Conservation (phyloP, 2,113 vertebrate genomes). For the Circaetus cinerascens region DNA sequence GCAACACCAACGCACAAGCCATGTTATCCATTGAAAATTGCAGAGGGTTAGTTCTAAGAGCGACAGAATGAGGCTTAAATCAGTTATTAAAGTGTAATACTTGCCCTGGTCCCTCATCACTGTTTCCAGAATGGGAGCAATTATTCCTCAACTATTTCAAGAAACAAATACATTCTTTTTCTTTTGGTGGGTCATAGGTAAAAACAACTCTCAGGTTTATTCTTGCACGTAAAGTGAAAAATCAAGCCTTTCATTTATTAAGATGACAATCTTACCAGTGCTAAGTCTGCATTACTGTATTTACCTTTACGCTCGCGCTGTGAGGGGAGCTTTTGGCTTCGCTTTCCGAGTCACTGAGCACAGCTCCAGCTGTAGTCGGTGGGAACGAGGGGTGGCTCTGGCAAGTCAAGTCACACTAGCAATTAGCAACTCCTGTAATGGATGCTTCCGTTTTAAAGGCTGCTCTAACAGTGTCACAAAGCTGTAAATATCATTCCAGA, state of each 20-base stretch:
- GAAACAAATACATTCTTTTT: background rate
- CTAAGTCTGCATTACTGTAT: background rate
- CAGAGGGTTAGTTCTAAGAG: background rate
- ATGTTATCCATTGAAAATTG: background rate
- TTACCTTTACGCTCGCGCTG: background rate
- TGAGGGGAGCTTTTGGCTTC: background rate
- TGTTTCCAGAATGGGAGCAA: background rate
- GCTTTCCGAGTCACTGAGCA: background rate
- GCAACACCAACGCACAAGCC: background rate
- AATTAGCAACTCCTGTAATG: background rate
- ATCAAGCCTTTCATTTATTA: background rate
- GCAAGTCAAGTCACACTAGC: background rate
- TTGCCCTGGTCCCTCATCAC: background rate
- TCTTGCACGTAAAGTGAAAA: rapidly evolving
- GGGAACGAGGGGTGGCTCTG: background rate
- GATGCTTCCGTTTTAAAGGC: background rate
- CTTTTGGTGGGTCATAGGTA: rapidly evolving
- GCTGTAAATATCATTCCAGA: background rate
- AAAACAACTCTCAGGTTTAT: background rate
- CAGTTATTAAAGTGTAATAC: background rate
- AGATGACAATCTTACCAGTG: background rate
- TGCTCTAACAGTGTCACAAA: background rate
- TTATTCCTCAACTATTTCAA: background rate
- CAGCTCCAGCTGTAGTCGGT: background rate
- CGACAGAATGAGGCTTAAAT: background rate